Conservation (phyloP, 2,113 vertebrate genomes). For the Dipodomys merriami region DNA sequence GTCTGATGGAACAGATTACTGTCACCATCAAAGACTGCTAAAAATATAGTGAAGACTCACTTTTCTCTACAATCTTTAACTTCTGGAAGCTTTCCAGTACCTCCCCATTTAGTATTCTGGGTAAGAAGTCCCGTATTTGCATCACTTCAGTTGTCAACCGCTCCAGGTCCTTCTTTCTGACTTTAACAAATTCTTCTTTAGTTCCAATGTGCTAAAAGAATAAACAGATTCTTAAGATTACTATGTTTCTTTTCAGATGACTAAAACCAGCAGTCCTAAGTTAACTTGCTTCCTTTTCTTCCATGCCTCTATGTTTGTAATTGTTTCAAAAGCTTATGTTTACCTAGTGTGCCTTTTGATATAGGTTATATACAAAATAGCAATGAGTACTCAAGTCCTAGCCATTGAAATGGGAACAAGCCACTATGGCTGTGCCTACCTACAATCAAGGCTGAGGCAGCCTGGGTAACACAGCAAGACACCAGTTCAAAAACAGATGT, state of each 20-base stretch:
- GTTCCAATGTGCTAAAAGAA: conserved; percentile 79
- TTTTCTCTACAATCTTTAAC: conserved; percentile 85
- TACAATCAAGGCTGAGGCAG: not conserved
- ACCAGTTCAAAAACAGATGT: too few species aligned
- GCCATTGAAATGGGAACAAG: accelerated
- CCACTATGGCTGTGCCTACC: too few species aligned
- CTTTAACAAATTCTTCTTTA: conserved; percentile 88
- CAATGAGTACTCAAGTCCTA: not conserved
- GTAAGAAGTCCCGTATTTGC: conserved; percentile 95
- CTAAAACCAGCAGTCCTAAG: not conserved
- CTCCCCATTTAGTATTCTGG: conserved; percentile 89
- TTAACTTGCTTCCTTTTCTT: not conserved
- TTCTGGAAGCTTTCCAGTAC: conserved; percentile 88
- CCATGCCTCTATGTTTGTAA: accelerated
- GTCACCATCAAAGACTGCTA: not conserved
- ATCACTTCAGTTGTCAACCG: conserved; percentile 95
- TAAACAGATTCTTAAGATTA: conserved; percentile 2
- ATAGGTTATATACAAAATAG: accelerated
- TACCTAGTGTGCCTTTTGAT: not conserved
- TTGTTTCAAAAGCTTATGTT: not conserved
- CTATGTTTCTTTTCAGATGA: not conserved
- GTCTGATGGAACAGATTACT: not conserved
- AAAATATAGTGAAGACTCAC: conserved; percentile 83
- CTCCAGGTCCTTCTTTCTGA: conserved; percentile 92
- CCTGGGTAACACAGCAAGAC: not conserved